Base-by-base conservation (phyloP, 2,888 invertebrate species). In the Mesochorus sp. region DNA sequence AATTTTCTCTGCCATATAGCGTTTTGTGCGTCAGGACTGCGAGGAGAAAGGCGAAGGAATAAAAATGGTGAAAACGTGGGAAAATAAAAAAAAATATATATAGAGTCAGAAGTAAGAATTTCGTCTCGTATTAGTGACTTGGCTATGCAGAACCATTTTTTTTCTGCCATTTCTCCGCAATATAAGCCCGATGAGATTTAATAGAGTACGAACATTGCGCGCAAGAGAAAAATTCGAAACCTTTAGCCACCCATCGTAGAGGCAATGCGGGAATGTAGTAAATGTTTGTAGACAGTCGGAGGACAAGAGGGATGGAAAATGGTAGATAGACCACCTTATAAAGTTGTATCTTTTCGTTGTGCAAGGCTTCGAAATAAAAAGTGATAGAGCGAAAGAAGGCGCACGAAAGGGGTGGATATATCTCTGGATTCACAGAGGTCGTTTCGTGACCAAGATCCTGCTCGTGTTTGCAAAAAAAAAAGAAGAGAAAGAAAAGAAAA, bases 251-350 rank as follows among this genome's bases (percentile, higher is more conserved):
- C 26, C 44, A 21, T 64, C 19, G 6, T 10, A 10, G 6, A 8
- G 28, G 55, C 67, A 77, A 67, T 72, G 72, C 76, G 61, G 62
- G 72, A 67, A 31, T 8, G 77, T 66, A 68, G 76, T 77, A 72
- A 72, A 77, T 47, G 44, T 12, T 34, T 39, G 49, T 34, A 6
- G 14, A 57, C 26, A 42, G 64, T 70, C 64, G 21, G 64, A 34
- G 28, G 26, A 42, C 34, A 31, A 31, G 44, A 3, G 1, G 31
- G 19, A 17, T 10, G 12, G 26, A n/a, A 39, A 8, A 37, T 12
- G 39, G 6, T 19, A 17, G 19, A 10, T 8, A 19, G 24, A 10
- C 26, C 37, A 4, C 62, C 55, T 72, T 61, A 61, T 72, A 72
- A 71, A 61, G 37, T 53, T 76, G 71, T 53, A 61, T 67, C 42